These are phyloP conservation scores for Sarcophaga variegata DNA, from an alignment of 2,888 invertebrate genomes.

Conservation along the genomic window DNA sequence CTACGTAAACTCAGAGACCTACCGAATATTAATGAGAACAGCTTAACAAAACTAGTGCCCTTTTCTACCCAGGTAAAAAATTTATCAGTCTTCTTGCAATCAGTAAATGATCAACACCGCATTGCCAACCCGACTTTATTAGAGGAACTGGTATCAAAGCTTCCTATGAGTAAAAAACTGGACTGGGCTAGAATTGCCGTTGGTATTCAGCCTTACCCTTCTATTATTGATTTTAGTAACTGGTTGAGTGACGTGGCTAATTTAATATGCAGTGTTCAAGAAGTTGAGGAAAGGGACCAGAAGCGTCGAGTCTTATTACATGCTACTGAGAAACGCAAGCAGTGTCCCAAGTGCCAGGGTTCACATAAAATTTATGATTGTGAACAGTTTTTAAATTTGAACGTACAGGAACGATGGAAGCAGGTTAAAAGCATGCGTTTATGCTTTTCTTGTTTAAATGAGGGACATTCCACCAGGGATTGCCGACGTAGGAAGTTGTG, in stretches of 20 bases:
- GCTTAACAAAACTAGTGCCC: conserved; percentile 49
- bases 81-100: conserved; percentile 54
- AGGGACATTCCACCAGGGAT: conserved; percentile 32
- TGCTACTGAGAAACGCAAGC: neutral
- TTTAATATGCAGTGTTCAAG: conserved; percentile 7
- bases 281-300: conserved; percentile 6
- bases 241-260: conserved; percentile 10
- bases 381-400: conserved; percentile 25
- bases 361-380: conserved; percentile 36
- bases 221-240: conserved; percentile 9
- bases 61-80: conserved; percentile 65
- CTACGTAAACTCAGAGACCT: conserved; percentile 55
- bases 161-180: conserved; percentile 49
- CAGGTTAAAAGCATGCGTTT: conserved; percentile 18
- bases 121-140: conserved; percentile 54
- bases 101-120: conserved; percentile 63
- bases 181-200: conserved; percentile 32
- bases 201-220: conserved; percentile 17
- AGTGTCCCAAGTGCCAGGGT: conserved; percentile 9
- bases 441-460: conserved; percentile 44
- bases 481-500: conserved; percentile 31
- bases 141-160: conserved; percentile 60
- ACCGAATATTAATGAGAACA: conserved; percentile 44
- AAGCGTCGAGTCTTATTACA: conserved; percentile 28
- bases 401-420: conserved; percentile 37